Base-by-base conservation (phyloP, 2,888 invertebrate genomes). In the Asteroscopus sphinx region DNA sequence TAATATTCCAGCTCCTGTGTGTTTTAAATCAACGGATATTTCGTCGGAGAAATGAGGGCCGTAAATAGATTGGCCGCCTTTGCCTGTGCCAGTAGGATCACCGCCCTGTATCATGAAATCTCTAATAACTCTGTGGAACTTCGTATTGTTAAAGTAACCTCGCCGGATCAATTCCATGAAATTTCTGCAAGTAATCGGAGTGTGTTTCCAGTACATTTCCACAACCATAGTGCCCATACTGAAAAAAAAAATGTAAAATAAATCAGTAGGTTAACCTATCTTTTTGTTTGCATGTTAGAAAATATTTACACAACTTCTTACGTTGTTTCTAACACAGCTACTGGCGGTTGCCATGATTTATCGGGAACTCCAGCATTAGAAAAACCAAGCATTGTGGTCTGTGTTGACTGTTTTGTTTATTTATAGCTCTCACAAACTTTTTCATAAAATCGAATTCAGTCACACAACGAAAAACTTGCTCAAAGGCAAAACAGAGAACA, bases 191-290 rank as follows among this genome's bases (percentile, higher is more conserved):
- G 99, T 99, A 73, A 96, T 96, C n/a, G 99, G 99, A 0, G 99
- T 97, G 86, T 99, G 99, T 86, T 98, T 98, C 99, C 99, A 99
- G 84, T 99, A 99, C 68, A 99, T 95, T 90, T 99, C 99, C 44
- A 99, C 92, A 0, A 96, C 95, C 45, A 99, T 95, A 79, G 97
- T 97, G 0, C 99, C 99, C 98, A 99, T 99, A 40, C 98, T 98
- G 86, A 47, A 94, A 93, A 44, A 13, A 15, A 94, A 93, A 44
- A 13, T 12, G 41, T 8, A 9, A 59, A 17, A 26, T 32, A n/a
- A 17, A 11, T 13, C 3, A 30, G 1, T 26, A 60, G 3, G 21
- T 6, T 13, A 26, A 39, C 13, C 3, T 13, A 40, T 0, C 30
- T 11, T 36, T 5, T 32, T 12, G 21, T 13, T 16, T n/a, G 12